phyloP scores from a whole-genome alignment of 2,113 vertebrate species.

The Oreocharis arfaki region DNA sequence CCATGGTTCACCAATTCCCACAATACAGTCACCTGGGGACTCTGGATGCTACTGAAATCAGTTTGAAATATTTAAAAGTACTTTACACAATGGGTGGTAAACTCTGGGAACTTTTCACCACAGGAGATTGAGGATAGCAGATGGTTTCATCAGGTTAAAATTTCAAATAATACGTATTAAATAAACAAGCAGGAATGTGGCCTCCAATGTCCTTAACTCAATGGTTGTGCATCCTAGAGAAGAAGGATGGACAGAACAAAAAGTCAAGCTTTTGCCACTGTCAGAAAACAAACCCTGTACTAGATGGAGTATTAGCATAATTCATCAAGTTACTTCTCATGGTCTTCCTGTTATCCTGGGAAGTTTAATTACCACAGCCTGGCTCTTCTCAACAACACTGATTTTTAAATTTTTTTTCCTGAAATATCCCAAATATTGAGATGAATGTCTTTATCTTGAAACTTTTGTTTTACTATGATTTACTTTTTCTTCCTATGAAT shows the following conservation, averaged over 20 bases:
- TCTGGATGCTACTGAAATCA: neutral
- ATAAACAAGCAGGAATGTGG: neutral
- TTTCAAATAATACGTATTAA: neutral
- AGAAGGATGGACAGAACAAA: neutral
- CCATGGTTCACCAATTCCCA: neutral
- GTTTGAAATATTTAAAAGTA: neutral
- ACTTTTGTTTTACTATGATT: neutral
- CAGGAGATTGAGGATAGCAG: neutral
- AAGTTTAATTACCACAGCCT: neutral
- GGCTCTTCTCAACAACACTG: neutral
- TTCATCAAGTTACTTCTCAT: neutral
- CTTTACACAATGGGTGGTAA: neutral
- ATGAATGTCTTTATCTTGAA: neutral
- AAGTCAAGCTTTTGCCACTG: neutral
- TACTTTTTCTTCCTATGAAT: neutral
- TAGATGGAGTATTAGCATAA: neutral
- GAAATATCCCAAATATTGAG: neutral
- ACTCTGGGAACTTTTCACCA: neutral
- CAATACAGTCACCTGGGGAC: neutral
- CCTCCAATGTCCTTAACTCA: neutral
- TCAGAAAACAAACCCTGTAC: neutral
- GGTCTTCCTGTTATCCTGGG: neutral
- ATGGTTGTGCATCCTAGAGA: neutral
- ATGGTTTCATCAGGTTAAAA: neutral
- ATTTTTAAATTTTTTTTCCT: neutral